These are phyloP conservation scores for Drosophila mercatorum DNA, from an alignment of 2,888 invertebrate genomes.

Conservation along the genomic window DNA sequence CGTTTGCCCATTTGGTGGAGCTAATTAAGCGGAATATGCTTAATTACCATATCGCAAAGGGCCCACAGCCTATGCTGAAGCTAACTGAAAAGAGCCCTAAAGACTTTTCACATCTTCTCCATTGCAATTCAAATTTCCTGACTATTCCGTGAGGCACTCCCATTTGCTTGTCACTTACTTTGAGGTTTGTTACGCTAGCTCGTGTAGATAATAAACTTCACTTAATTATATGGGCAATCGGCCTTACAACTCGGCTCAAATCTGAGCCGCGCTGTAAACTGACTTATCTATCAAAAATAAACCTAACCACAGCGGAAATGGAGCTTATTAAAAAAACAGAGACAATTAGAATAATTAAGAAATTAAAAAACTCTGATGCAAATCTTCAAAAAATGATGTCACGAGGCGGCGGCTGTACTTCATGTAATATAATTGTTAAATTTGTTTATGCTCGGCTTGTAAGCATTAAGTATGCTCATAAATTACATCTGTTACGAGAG, in stretches of 20 bases:
- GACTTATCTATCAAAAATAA: constrained; percentile 28
- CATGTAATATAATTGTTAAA: neutral
- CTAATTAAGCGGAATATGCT: constrained; percentile 42
- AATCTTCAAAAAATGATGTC: constrained; percentile 17
- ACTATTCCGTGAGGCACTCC: no score
- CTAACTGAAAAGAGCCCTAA: neutral
- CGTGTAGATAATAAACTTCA: constrained; percentile 31
- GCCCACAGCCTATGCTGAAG: neutral
- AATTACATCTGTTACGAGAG: neutral
- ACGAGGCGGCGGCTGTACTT: neutral
- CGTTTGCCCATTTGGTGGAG: constrained; percentile 15
- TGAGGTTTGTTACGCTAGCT: constrained; percentile 60
- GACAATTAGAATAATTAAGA: constrained; percentile 44
- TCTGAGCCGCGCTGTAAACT: constrained; percentile 8
- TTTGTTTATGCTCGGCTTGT: neutral
- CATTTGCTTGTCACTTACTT: constrained; percentile 33
- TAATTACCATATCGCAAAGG: constrained; percentile 25
- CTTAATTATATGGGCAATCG: constrained; percentile 45
- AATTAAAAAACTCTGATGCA: constrained; percentile 7
- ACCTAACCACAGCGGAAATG: constrained; percentile 50
- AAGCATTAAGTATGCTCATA: neutral
- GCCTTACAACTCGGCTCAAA: neutral
- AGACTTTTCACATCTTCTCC: neutral
- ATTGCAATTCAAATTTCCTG: neutral
- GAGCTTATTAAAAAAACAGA: constrained; percentile 16